Evolutionary conservation across 2,888 invertebrate species (phyloP), one percentile per base, ranked within the genome.

Genomic region (Physocephala rufipes): DNA sequence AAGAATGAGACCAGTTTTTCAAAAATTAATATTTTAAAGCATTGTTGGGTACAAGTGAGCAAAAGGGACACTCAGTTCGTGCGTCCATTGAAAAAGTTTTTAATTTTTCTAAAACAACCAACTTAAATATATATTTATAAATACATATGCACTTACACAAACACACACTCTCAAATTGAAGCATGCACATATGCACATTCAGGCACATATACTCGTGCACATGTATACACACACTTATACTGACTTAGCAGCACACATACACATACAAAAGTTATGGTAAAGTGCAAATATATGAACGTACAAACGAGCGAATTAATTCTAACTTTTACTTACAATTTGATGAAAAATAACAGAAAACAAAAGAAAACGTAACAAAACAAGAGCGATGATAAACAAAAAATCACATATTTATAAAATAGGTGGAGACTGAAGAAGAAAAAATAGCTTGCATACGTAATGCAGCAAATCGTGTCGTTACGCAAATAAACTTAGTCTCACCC

Each of bases 391-490:
- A 55, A 15, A 36, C n/a, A n/a, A 49, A 43, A 30, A 49, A 51
- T 51, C 19, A 9, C 36, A 58, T 26, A 53, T n/a, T n/a, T n/a
- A n/a, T n/a, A 43, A 58, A 24, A 58, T 13, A 58, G 15, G 24
- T 30, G 13, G 9, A 28, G 43, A 28, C 26, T 47, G 26, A 19
- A 30, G 30, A 13, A 45, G 15, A 47, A 61, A 16, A 21, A 21
- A 13, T 61, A 19, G 67, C 28, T 68, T 67, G 62, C 68, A 62
- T 62, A 62, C 51, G 62, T 62, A 68, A 51, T 68, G 68, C 68
- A 49, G 68, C 61, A 62, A 68, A 68, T 62, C 68, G 51, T 24
- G 62, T 68, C 62, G 67, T 67, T 67, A 59, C 61, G 51, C 51
- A 61, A 61, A 68, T 62, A 68, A 61, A 68, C 51, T 68, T 30